A percentile compares a stretch with the other conserved stretches of the same genome.
Evolutionary conservation across 1,140 invertebrate genomes (phyloP).

Genomic region (Meteorus sp.): DNA sequence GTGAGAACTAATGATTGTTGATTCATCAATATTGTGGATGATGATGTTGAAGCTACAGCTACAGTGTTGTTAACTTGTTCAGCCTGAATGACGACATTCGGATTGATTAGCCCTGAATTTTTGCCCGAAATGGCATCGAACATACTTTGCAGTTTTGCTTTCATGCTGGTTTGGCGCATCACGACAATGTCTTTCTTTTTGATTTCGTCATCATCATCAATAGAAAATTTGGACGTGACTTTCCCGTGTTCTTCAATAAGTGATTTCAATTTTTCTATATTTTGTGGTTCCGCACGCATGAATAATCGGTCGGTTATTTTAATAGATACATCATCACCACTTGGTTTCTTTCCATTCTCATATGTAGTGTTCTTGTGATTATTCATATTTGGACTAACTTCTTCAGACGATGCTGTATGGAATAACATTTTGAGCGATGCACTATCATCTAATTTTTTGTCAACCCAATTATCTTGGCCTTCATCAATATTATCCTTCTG

Average conservation of each 20-base stretch:
- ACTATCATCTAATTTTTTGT: background rate
- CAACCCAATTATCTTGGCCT: background rate
- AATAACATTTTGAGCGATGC: background rate
- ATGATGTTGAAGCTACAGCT: too few species aligned
- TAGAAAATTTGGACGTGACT: conserved; percentile 42
- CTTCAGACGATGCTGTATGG: background rate
- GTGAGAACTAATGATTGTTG: conserved; percentile 25
- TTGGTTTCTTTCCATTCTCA: conserved; percentile 4
- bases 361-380: conserved; percentile 1
- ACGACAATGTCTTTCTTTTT: conserved; percentile 50
- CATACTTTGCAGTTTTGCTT: conserved; percentile 52
- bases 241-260: conserved; percentile 48
- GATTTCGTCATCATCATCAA: conserved; percentile 50
- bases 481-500: background rate
- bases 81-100: conserved; percentile 52
- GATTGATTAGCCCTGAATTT: conserved; percentile 48
- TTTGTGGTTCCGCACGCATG: conserved; percentile 51
- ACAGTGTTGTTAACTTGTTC: too few species aligned
- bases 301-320: conserved; percentile 52
- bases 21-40: conserved; percentile 24
- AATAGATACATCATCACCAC: conserved; percentile 2
- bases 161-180: conserved; percentile 55
- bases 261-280: conserved; percentile 48
- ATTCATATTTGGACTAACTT: background rate
- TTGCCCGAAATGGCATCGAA: conserved; percentile 57